phyloP scores from a whole-genome alignment of 2,797 vertebrate species.

The Danionella dracula region DNA sequence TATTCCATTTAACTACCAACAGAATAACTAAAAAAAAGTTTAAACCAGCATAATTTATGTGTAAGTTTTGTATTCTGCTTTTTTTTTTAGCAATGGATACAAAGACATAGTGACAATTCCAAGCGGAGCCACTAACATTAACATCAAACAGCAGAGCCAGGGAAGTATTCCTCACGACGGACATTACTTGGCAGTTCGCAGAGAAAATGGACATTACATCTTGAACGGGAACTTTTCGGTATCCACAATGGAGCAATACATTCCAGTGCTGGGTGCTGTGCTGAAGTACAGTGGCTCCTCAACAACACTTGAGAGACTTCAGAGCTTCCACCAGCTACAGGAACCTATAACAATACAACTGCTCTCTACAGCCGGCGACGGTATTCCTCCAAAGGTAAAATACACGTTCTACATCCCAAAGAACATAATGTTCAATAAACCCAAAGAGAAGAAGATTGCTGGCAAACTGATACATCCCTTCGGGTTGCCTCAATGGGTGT shows the following conservation, averaged over 20 bases:
- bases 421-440: conserved; percentile 71
- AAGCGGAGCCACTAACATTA: conserved; percentile 87
- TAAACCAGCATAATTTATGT: too few relatives aligned
- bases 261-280: conserved; percentile 81
- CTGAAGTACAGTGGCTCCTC: conserved; percentile 93
- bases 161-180: conserved; percentile 82
- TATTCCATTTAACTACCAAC: too few relatives aligned
- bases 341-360: conserved; percentile 86
- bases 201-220: conserved; percentile 77
- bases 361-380: conserved; percentile 75
- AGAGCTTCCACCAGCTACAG: conserved; percentile 84
- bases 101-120: conserved; percentile 92
- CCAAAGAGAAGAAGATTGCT: conserved; percentile 68
- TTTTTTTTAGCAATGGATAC: conserved; percentile 80
- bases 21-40: too few relatives aligned
- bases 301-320: conserved; percentile 86
- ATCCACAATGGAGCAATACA: conserved; percentile 89
- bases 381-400: conserved; percentile 82
- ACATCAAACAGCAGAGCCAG: conserved; percentile 91
- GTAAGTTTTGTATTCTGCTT: neutral
- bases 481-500: conserved; percentile 76
- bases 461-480: conserved; percentile 77
- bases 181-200: conserved; percentile 86
- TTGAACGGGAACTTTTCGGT: conserved; percentile 91
- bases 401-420: conserved; percentile 92